Percentiles rank a stretch among this genome's conserved stretches.
phyloP scores from a whole-genome alignment of 2,888 invertebrate species.

The Scaptomyza tumidula region DNA sequence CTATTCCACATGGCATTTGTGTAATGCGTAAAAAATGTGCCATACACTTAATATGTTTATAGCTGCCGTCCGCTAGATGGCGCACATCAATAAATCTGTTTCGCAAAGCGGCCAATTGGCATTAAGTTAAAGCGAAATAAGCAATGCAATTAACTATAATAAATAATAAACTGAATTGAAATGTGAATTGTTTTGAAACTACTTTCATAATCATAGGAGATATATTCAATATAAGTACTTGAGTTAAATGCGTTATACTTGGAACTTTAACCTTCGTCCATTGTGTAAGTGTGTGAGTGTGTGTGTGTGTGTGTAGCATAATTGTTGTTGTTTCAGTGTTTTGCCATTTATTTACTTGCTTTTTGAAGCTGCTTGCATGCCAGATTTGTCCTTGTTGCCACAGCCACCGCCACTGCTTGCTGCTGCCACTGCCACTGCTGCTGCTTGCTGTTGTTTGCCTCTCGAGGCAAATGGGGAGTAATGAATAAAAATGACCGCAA shows the following conservation, averaged over 20 bases:
- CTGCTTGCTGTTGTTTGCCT: conserved; percentile 1
- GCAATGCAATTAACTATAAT: no score
- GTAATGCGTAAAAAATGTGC: conserved; percentile 24
- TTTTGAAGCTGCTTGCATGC: conserved; percentile 19
- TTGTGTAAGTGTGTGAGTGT: conserved; percentile 31
- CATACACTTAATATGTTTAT: conserved; percentile 7
- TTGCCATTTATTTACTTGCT: conserved; percentile 21
- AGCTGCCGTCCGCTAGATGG: conserved; percentile 33
- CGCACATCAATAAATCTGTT: conserved; percentile 33
- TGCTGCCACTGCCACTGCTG: neutral
- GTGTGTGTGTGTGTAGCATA: conserved; percentile 19
- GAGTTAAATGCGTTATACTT: neutral
- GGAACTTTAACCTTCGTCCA: conserved; percentile 8
- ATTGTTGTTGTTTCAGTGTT: conserved; percentile 7
- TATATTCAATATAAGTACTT: neutral
- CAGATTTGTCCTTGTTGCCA: conserved; percentile 37
- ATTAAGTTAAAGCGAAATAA: neutral
- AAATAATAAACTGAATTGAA: no score
- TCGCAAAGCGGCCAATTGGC: conserved; percentile 6
- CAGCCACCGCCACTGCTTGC: conserved; percentile 1
- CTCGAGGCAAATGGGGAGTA: conserved; percentile 33
- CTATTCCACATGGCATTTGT: conserved; percentile 37
- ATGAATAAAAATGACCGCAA: conserved; percentile 66
- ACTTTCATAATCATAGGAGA: neutral
- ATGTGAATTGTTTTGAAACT: neutral